Conservation (phyloP, 2,888 invertebrate species). For the Amaurobius ferox region DNA sequence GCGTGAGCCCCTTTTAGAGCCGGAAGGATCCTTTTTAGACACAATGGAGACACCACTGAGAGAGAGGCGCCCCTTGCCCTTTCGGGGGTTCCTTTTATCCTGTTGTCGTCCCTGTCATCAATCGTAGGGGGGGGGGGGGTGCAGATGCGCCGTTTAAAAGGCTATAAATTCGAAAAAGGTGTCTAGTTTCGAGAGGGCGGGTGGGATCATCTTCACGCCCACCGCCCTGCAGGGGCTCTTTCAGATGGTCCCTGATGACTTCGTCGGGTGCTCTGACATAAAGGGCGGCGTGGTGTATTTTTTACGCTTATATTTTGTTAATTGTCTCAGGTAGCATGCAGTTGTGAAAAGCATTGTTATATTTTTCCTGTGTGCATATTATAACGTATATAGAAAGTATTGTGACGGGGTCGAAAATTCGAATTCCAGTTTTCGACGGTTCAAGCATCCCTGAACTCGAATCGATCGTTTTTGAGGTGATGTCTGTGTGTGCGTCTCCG, state of each 20-base stretch:
- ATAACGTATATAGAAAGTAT: too few relatives aligned
- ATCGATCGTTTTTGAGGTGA: too few relatives aligned
- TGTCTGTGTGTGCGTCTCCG: too few relatives aligned
- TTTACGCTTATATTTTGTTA: too few relatives aligned
- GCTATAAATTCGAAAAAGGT: neutral
- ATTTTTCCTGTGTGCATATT: too few relatives aligned
- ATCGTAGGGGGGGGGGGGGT: neutral
- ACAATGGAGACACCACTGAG: too few relatives aligned
- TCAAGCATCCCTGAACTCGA: too few relatives aligned
- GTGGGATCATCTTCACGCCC: slow-evolving; percentile 4
- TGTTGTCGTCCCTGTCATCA: slow-evolving; percentile 9
- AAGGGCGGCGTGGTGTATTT: too few relatives aligned
- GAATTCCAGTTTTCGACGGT: too few relatives aligned
- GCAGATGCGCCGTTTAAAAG: slow-evolving; percentile 14
- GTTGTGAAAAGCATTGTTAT: too few relatives aligned
- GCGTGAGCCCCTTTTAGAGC: slow-evolving; percentile 15
- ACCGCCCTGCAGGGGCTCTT: neutral
- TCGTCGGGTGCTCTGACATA: neutral
- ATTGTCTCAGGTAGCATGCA: too few relatives aligned
- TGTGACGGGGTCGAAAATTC: too few relatives aligned
- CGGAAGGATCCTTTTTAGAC: neutral
- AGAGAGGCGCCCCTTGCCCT: neutral
- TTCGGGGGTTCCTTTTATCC: neutral
- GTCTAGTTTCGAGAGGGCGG: neutral
- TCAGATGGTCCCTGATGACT: neutral